These are phyloP conservation scores for Dicyrtoma fusca DNA, from an alignment of 2,888 invertebrate genomes.

Conservation along the genomic window DNA sequence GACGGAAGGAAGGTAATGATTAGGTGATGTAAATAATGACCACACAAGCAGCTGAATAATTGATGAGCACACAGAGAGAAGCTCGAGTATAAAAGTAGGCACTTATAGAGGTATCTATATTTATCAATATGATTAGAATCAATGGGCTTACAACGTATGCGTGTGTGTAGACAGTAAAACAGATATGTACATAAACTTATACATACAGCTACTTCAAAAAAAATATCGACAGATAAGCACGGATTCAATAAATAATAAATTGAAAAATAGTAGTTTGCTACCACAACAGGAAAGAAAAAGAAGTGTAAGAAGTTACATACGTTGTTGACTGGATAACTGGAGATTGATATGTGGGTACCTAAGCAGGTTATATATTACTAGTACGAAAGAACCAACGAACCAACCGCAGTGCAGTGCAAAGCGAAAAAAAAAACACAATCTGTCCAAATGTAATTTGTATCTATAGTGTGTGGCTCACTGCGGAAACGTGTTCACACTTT, in stretches of 20 bases:
- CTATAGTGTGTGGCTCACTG: slow-evolving; percentile 12
- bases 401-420: neutral
- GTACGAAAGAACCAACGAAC: neutral
- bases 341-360: neutral
- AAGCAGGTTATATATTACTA: too few species aligned
- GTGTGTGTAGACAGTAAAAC: neutral
- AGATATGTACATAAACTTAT: neutral
- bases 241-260: too few species aligned
- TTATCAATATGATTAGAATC: slow-evolving; percentile 2
- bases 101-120: neutral
- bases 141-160: neutral
- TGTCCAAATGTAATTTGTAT: slow-evolving; percentile 3
- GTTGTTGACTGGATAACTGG: too few species aligned
- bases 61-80: neutral
- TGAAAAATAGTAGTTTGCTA: too few species aligned
- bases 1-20: slow-evolving; percentile 17
- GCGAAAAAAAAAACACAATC: neutral
- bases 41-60: slow-evolving; percentile 20
- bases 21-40: slow-evolving; percentile 32
- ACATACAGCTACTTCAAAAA: neutral
- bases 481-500: slow-evolving; percentile 22
- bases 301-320: too few species aligned
- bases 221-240: too few species aligned
- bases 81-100: neutral
- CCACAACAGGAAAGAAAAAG: too few species aligned